Conservation (phyloP, 92 coral and sea anemone species). For the Epizoanthus stellaris region DNA sequence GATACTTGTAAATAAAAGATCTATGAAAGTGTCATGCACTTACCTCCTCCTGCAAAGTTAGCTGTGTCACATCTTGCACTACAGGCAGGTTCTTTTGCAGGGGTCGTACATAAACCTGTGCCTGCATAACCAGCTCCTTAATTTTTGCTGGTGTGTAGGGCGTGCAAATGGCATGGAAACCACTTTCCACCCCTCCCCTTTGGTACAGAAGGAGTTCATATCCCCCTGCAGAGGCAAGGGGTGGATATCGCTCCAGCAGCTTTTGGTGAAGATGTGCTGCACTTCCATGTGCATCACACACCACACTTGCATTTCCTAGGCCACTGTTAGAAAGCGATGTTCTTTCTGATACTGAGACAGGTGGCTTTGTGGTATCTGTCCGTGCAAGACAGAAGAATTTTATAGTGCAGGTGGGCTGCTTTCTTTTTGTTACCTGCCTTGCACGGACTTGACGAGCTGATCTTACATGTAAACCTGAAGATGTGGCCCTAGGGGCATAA, state of each 20-base stretch:
- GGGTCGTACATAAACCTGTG: not conserved
- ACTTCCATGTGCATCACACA: slow-evolving; percentile 33
- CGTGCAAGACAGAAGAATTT: slow-evolving; percentile 27
- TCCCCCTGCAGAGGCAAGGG: slow-evolving; percentile 9
- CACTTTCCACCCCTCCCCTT: slow-evolving; percentile 1
- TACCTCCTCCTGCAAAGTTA: not conserved
- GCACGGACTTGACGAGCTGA: too few relatives aligned
- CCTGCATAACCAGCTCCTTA: not conserved
- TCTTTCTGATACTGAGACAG: slow-evolving; percentile 35
- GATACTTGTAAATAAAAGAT: too few relatives aligned
- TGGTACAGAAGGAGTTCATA: not conserved
- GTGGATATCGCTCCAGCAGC: not conserved
- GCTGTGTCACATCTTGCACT: not conserved
- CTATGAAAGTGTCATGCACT: too few relatives aligned
- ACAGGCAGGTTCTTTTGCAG: not conserved
- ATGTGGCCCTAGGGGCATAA: not conserved
- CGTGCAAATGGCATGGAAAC: not conserved
- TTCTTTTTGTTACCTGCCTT: too few relatives aligned
- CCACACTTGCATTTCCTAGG: slow-evolving; percentile 31
- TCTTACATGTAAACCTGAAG: too few relatives aligned
- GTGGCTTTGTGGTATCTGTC: slow-evolving; percentile 34
- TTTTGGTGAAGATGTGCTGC: not conserved
- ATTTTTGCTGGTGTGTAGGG: not conserved
- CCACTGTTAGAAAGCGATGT: slow-evolving; percentile 37
- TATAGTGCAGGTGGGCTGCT: slow-evolving; percentile 31